Base-by-base conservation (phyloP, 2,113 vertebrate species). In the Serinus canaria region DNA sequence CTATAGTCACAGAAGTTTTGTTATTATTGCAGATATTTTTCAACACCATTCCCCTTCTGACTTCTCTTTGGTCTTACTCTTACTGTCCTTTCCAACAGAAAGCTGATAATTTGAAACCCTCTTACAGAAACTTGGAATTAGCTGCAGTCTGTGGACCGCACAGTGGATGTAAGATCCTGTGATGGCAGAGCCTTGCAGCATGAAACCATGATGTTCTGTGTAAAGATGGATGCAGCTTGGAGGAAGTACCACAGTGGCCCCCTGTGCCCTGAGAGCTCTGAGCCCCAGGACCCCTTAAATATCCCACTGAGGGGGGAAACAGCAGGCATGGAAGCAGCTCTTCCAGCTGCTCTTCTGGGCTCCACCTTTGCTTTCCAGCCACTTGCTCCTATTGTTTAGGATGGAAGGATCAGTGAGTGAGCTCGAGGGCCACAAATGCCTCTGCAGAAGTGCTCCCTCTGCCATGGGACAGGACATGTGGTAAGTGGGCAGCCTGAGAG, bases 151-250 rank as follows among this genome's bases (percentile, higher is more conserved):
- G 0, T 4, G 9, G 21, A 11, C 18, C 5, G 0, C 11, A 1
- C 0, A 8, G 27, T 9, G 11, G 17, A 1, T 5, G 1, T 0
- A 2, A 44, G 21, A 10, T 31, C 10, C 28, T 19, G 0, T 10
- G 16, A 8, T 0, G 11, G 18, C 0, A 1, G 27, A 39, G 37
- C 8, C 33, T 50, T 37, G 52, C 37, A 28, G 13, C 4, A 2
- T 20, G 63, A 53, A 46, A 46, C 28, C 18, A 15, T 0, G 0
- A 10, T 28, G 46, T 30, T 46, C 41, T 8, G 9, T 30, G 41
- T n/a, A 28, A 46, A 70, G 47, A 41, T 24, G 23, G 41, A 9
- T 27, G 18, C 55, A 62, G 5, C 49, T 55, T 10, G 1, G 31
- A 70, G 49, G 22, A 44, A 20, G 18, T 19, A 49, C 10, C 7